These are phyloP conservation scores for Drosophila pseudoananassae DNA, from an alignment of 1,140 invertebrate species.

Conservation along the genomic window DNA sequence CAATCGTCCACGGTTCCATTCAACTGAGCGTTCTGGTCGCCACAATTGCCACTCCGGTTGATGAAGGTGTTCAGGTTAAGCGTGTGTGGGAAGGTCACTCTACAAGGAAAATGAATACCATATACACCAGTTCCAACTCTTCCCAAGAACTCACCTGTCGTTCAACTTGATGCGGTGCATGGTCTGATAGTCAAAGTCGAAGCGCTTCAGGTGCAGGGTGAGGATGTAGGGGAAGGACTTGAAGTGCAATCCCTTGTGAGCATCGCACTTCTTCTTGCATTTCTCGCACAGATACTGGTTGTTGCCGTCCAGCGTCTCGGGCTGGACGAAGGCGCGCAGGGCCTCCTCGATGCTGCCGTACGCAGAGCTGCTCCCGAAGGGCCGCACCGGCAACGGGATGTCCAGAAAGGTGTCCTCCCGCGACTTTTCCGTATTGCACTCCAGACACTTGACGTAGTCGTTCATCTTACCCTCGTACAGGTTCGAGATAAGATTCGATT, in stretches of 20 bases:
- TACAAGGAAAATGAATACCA: constrained; percentile 79
- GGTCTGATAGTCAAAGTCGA: constrained; percentile 95
- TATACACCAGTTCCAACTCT: background rate
- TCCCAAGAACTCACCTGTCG: constrained; percentile 89
- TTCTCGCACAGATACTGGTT: constrained; percentile 96
- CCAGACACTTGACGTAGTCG: constrained; percentile 96
- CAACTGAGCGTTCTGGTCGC: constrained; percentile 52
- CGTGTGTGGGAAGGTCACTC: constrained; percentile 93
- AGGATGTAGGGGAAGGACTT: constrained; percentile 94
- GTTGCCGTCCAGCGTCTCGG: constrained; percentile 93
- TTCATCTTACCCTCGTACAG: constrained; percentile 92
- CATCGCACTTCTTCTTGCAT: constrained; percentile 95
- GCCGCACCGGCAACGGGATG: constrained; percentile 94
- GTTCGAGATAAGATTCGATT: constrained; percentile 92
- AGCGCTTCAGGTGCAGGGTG: constrained; percentile 94
- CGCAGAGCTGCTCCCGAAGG: constrained; percentile 91
- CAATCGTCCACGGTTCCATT: constrained; percentile 86
- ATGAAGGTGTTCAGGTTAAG: constrained; percentile 92
- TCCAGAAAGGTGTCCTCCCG: constrained; percentile 94
- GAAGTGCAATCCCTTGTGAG: constrained; percentile 96
- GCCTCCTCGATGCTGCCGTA: constrained; percentile 95
- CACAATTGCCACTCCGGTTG: constrained; percentile 41
- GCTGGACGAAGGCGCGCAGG: constrained; percentile 92
- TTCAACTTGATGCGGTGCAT: constrained; percentile 96
- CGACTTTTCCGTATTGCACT: constrained; percentile 93